phyloP scores from a whole-genome alignment of 2,113 vertebrate species.

The Pseudorhombus dupliciocellatus region DNA sequence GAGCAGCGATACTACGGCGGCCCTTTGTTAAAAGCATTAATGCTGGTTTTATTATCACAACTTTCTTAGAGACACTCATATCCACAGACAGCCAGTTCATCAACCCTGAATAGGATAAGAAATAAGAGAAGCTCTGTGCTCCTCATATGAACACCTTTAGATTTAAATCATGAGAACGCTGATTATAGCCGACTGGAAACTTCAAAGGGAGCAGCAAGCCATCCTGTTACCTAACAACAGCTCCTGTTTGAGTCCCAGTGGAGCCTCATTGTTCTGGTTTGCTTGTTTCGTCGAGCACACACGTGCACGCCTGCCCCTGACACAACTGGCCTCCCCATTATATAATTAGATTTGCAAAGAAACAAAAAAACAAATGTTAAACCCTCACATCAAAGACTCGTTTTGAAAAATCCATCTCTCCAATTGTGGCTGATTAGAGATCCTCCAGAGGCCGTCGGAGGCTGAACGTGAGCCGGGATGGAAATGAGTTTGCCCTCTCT shows the following conservation, averaged over 20 bases:
- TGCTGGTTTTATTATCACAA: too few relatives aligned
- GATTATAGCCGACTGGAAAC: constrained; percentile 7
- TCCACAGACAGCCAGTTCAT: too few relatives aligned
- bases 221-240: constrained; percentile 11
- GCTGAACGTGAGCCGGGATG: constrained; percentile 42
- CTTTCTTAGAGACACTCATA: too few relatives aligned
- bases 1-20: too few relatives aligned
- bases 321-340: constrained; percentile 50
- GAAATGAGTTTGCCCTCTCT: constrained; percentile 50
- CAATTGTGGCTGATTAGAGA: constrained; percentile 69
- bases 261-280: constrained; percentile 45
- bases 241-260: constrained; percentile 21
- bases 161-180: constrained; percentile 21
- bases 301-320: constrained; percentile 30
- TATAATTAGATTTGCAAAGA: constrained; percentile 58
- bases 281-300: constrained; percentile 37
- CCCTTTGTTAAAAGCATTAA: too few relatives aligned
- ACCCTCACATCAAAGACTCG: constrained; percentile 72
- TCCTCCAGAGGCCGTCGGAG: constrained; percentile 54
- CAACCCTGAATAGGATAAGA: too few relatives aligned
- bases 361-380: constrained; percentile 62
- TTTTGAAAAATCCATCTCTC: constrained; percentile 73
- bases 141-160: neutral
- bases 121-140: too few relatives aligned
- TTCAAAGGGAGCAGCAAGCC: neutral